Conservation (phyloP, 2,797 vertebrate species). For the Ispidina picta region DNA sequence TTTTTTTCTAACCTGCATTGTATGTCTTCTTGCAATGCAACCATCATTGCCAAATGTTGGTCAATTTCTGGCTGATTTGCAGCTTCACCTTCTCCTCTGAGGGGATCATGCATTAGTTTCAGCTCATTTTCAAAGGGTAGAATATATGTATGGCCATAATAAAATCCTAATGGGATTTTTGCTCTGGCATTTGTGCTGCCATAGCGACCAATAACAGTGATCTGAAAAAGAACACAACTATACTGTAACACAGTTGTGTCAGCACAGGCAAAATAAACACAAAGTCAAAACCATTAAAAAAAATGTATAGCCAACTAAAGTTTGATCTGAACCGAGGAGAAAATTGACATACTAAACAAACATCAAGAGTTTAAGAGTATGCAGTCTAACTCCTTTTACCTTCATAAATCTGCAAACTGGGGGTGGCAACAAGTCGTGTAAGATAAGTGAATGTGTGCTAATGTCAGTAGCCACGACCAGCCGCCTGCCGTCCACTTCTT, state of each 20-base stretch:
- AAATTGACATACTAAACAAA: neutral
- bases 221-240: slow-evolving; percentile 75
- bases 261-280: neutral
- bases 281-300: neutral
- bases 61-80: slow-evolving; percentile 93
- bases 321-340: neutral
- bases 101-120: slow-evolving; percentile 95
- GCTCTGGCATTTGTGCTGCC: slow-evolving; percentile 98
- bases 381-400: slow-evolving; percentile 75
- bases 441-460: slow-evolving; percentile 96
- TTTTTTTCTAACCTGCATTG: slow-evolving; percentile 90
- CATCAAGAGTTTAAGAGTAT: neutral
- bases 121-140: slow-evolving; percentile 97
- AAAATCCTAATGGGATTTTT: slow-evolving; percentile 97
- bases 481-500: slow-evolving; percentile 95
- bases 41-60: slow-evolving; percentile 97
- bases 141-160: slow-evolving; percentile 98
- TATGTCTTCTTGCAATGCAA: slow-evolving; percentile 96
- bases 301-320: neutral
- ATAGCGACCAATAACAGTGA: slow-evolving; percentile 97
- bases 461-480: slow-evolving; percentile 98
- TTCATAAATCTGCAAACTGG: slow-evolving; percentile 99
- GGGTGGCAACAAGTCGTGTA: slow-evolving; percentile 95
- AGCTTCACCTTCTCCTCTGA: slow-evolving; percentile 91
- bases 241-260: neutral